Evolutionary conservation across 2,797 vertebrate species (phyloP).

Genomic region (Cuniculus paca): DNA sequence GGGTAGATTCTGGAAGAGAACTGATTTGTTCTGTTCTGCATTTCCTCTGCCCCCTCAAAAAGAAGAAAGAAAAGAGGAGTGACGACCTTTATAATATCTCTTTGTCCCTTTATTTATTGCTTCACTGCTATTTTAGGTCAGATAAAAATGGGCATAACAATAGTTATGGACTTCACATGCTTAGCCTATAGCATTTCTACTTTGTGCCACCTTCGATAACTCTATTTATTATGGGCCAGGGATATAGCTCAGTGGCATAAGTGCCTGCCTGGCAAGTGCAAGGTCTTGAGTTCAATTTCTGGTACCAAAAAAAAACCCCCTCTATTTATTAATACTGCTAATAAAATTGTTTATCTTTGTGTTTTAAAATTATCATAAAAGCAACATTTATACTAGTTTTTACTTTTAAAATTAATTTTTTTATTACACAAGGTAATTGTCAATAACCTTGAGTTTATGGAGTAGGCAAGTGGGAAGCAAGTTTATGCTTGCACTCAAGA

Average conservation of each 20-base stretch:
- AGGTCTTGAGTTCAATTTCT: too few relatives aligned
- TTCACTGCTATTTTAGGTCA: background rate
- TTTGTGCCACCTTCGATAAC: background rate
- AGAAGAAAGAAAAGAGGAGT: background rate
- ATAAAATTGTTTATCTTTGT: background rate
- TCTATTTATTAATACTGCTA: background rate
- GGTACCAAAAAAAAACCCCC: too few relatives aligned
- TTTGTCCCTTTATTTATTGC: background rate
- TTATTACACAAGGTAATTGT: background rate
- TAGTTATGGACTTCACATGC: background rate
- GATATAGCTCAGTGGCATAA: too few relatives aligned
- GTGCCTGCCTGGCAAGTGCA: too few relatives aligned
- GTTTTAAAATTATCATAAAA: background rate
- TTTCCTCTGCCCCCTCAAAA: background rate
- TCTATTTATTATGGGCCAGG: background rate
- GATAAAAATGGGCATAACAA: background rate
- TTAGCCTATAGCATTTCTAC: background rate
- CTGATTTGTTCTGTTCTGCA: background rate
- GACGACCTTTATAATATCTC: background rate
- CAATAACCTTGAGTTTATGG: background rate
- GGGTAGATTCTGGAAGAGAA: background rate
- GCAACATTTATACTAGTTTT: background rate
- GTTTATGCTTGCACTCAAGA: background rate
- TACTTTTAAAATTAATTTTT: constrained; percentile 1
- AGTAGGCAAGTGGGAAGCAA: background rate